Percentiles rank a stretch among this genome's conserved stretches.
Evolutionary conservation across 2,113 vertebrate genomes (phyloP).

Genomic region (Paraplagusia blochii): DNA sequence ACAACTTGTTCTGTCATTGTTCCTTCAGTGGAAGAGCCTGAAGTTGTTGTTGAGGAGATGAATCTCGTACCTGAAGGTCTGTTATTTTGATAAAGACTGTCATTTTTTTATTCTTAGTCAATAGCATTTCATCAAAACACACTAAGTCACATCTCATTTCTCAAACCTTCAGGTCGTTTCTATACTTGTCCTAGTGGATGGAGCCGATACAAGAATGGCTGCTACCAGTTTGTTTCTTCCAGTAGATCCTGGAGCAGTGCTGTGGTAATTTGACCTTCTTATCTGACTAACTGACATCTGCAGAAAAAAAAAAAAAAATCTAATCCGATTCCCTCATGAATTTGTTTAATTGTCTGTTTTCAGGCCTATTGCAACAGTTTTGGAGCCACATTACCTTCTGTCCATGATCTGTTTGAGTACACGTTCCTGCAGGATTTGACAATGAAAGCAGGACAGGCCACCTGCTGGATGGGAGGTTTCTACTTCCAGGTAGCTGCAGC

Average conservation of each 20-base stretch:
- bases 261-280: background rate
- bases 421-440: constrained; percentile 7
- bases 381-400: background rate
- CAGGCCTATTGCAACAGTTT: background rate
- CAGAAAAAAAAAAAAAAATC: too few relatives aligned
- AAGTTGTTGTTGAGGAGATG: background rate
- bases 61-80: background rate
- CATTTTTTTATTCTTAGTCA: background rate
- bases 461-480: constrained; percentile 6
- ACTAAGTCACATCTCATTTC: background rate
- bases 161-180: constrained; percentile 8
- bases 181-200: background rate
- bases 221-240: background rate
- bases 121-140: too few relatives aligned
- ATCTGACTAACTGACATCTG: too few relatives aligned
- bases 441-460: background rate
- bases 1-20: background rate
- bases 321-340: too few relatives aligned
- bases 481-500: constrained; percentile 2
- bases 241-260: background rate
- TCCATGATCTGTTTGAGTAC: background rate
- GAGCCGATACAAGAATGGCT: background rate
- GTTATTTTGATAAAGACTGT: background rate
- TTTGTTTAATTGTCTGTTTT: background rate
- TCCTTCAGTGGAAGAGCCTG: background rate